These are phyloP conservation scores for Eriosoma lanigerum DNA, from an alignment of 1,140 invertebrate species.

Conservation along the genomic window DNA sequence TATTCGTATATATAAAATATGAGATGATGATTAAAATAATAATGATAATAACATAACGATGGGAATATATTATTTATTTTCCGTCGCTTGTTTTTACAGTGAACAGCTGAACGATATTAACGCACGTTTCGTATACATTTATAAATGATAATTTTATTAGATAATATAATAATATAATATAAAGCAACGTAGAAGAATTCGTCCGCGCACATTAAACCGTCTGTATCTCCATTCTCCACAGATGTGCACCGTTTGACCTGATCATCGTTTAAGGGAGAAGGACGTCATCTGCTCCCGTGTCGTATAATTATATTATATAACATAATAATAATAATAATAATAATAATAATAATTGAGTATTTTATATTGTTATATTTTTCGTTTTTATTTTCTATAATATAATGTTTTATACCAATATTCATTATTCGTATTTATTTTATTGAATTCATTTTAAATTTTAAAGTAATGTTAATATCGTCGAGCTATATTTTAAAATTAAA, in stretches of 20 bases:
- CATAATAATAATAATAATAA: no score
- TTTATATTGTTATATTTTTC: no score
- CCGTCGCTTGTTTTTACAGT: not conserved
- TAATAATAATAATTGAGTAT: no score
- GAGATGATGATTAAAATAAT: no score
- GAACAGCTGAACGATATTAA: slow-evolving; percentile 33
- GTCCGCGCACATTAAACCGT: slow-evolving; percentile 19
- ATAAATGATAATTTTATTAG: no score
- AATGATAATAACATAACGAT: slow-evolving; percentile 6
- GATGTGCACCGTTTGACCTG: not conserved
- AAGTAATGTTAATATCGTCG: no score
- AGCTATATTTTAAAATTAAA: no score
- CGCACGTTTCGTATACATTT: not conserved
- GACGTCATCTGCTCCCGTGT: not conserved
- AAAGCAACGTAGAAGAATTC: not conserved
- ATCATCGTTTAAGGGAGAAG: not conserved
- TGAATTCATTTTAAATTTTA: no score
- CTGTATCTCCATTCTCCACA: slow-evolving; percentile 33
- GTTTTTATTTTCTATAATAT: no score
- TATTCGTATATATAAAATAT: no score
- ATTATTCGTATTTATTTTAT: no score
- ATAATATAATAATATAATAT: not conserved
- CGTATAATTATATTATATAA: not conserved
- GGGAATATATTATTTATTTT: slow-evolving; percentile 7
- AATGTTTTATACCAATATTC: no score